Evolutionary conservation across 2,797 vertebrate species (phyloP), one percentile per base, ranked within the genome.

Genomic region (Podarcis lilfordi): DNA sequence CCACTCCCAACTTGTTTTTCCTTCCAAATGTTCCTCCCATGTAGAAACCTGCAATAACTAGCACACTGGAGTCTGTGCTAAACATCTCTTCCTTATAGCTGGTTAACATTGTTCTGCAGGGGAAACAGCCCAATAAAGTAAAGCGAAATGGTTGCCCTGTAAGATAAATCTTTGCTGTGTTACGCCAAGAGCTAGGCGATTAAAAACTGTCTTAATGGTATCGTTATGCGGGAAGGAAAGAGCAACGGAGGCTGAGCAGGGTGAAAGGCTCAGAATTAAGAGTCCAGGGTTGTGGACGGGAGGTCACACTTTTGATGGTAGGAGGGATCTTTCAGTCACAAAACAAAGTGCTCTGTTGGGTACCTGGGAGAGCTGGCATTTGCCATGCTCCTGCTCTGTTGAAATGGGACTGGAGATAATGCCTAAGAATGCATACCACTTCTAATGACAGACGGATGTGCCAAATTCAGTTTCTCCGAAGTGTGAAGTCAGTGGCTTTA

Each of bases 281-380:
- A 32, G 71, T 32, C 69, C 69, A 72, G 2, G 5, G n/a, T 21
- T 32, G 32, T 29, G 50, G 50, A 55, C 1, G 50, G 50, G 50
- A 55, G 50, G 50, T 55, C 50, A 55, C 71, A 19, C 11, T 32
- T 72, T 95, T 95, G 96, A 97, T 96, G 96, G 93, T 93, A 84
- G 95, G 93, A 97, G 98, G 98, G 98, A 98, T 97, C 97, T 96
- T 95, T 97, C 96, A 91, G 97, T 98, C 96, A 98, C 96, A 32
- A 97, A 90, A 95, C 91, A 95, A 91, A 97, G 94, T 96, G 97
- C 96, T 97, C 97, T 95, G 97, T 97, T 97, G 97, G 97, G 96
- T 64, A 64, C 61, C 96, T 97, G 96, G 96, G 96, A 93, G 95
- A 94, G 97, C 94, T 98, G 98, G 98, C 97, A 98, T 98, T 96